Percentiles rank a stretch among this genome's conserved stretches.
These are phyloP conservation scores for Platyrinchus mystaceus DNA, from an alignment of 2,797 vertebrate genomes.

Conservation along the genomic window DNA sequence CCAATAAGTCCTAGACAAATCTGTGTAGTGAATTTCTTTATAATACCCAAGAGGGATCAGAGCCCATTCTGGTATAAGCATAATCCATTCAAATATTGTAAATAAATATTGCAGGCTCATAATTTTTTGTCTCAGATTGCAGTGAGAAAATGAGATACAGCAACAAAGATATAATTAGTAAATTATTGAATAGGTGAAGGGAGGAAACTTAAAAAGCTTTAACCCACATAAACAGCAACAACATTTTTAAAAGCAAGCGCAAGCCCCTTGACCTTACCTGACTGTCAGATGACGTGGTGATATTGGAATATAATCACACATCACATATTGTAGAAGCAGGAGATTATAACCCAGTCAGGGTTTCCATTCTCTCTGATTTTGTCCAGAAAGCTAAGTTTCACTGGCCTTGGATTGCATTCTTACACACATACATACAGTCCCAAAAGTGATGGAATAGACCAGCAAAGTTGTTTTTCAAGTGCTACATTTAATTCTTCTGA, in stretches of 20 bases:
- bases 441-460: not conserved
- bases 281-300: not conserved
- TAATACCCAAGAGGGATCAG: not conserved
- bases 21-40: not conserved
- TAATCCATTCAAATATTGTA: not conserved
- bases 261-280: not conserved
- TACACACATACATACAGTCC: no score
- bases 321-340: not conserved
- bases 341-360: not conserved
- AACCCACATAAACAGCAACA: slow-evolving; percentile 1
- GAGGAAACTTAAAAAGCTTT: slow-evolving; percentile 44
- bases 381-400: not conserved
- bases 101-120: not conserved
- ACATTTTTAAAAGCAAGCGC: not conserved
- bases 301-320: no score
- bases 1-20: not conserved
- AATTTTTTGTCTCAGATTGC: slow-evolving; percentile 42
- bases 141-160: slow-evolving; percentile 35
- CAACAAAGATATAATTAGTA: not conserved
- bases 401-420: not conserved
- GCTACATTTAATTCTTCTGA: not conserved
- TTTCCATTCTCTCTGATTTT: not conserved
- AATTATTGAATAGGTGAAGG: slow-evolving; percentile 32
- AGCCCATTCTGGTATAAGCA: not conserved
- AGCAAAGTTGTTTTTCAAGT: not conserved